Conservation (phyloP, 2,888 invertebrate genomes). For the Cylindroiulus punctatus region DNA sequence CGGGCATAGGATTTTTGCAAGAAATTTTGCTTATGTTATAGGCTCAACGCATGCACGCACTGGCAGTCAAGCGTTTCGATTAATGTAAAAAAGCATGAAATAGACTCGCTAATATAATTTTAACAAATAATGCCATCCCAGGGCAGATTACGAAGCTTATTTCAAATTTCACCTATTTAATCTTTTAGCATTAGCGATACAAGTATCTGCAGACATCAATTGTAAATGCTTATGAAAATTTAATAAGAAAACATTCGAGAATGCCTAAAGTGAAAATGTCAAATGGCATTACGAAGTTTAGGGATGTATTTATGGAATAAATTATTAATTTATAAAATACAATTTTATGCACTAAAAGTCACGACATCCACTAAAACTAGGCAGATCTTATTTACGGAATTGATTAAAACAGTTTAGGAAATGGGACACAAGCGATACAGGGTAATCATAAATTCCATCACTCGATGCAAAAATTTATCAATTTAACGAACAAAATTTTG, state of each 20-base stretch:
- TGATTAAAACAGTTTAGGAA: too few species aligned
- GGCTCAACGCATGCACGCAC: neutral
- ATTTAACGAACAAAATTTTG: too few species aligned
- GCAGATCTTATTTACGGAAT: too few species aligned
- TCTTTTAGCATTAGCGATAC: neutral
- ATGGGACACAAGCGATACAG: too few species aligned
- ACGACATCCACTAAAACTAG: too few species aligned
- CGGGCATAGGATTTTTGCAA: neutral
- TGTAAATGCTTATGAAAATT: neutral
- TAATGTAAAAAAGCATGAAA: conserved; percentile 33
- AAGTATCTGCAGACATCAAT: neutral
- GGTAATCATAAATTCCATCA: too few species aligned
- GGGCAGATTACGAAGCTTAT: conserved; percentile 8
- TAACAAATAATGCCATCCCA: conserved; percentile 31
- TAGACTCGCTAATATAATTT: conserved; percentile 29
- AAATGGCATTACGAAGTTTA: neutral
- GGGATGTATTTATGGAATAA: neutral
- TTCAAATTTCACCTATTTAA: conserved; percentile 15
- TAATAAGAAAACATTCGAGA: neutral
- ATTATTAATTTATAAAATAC: neutral
- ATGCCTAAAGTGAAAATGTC: neutral
- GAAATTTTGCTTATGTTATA: neutral
- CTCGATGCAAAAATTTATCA: too few species aligned
- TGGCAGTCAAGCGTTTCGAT: conserved; percentile 15
- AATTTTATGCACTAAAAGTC: neutral